Evolutionary conservation across 30 jellyfish, hydroid and myxozoan species (phyloP).

Genomic region (Cassiopea andromeda): DNA sequence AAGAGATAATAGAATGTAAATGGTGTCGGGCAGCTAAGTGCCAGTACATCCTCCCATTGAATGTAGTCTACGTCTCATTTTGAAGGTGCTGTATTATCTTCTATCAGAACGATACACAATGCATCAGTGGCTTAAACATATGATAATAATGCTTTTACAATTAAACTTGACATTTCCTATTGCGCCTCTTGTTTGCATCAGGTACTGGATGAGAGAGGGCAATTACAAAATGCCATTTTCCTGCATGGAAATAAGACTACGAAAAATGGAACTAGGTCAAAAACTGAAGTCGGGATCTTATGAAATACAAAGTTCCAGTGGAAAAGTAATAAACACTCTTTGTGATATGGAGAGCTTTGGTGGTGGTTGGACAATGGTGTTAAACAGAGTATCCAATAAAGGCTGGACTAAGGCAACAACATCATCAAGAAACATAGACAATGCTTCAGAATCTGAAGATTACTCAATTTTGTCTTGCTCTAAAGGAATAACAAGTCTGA

Average conservation of each 20-base stretch:
- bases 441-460: slow-evolving; percentile 59
- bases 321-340: slow-evolving; percentile 34
- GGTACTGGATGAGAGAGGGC: slow-evolving; percentile 96
- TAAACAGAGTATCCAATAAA: slow-evolving; percentile 48
- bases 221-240: slow-evolving; percentile 47
- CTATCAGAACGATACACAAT: too few relatives aligned
- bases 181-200: background rate
- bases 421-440: slow-evolving; percentile 26
- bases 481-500: slow-evolving; percentile 33
- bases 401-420: slow-evolving; percentile 74
- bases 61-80: too few relatives aligned
- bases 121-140: too few relatives aligned
- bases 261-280: slow-evolving; percentile 16
- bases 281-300: slow-evolving; percentile 52
- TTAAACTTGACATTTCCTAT: background rate
- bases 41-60: too few relatives aligned
- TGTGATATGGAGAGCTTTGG: slow-evolving; percentile 83
- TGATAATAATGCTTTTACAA: background rate
- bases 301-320: slow-evolving; percentile 26
- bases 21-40: too few relatives aligned
- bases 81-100: too few relatives aligned
- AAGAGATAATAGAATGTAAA: too few relatives aligned
- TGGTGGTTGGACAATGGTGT: slow-evolving; percentile 85
- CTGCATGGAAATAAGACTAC: slow-evolving; percentile 53
- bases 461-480: slow-evolving; percentile 56